Conservation (phyloP, 2,888 invertebrate species). For the Uloborus plumipes region DNA sequence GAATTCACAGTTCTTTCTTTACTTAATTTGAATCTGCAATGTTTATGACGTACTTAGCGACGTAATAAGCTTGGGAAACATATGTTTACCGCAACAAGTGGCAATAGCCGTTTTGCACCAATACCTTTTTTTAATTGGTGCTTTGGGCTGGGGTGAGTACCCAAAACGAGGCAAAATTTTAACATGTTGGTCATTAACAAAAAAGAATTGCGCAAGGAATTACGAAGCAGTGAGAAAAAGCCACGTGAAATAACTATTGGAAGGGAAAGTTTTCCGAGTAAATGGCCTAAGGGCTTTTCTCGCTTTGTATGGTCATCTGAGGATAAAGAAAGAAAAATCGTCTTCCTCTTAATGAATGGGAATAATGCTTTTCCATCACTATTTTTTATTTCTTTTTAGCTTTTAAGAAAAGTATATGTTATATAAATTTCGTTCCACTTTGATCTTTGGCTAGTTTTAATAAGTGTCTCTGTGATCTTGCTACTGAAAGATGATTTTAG, state of each 20-base stretch:
- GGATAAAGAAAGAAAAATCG: not conserved
- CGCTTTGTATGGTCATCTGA: conserved; percentile 5
- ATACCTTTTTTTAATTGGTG: no score
- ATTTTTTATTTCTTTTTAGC: conserved; percentile 30
- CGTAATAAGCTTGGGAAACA: no score
- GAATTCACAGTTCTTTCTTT: no score
- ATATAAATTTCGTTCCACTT: no score
- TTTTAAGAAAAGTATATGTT: no score
- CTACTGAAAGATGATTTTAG: not conserved
- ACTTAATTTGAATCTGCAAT: no score
- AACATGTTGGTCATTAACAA: conserved; percentile 13
- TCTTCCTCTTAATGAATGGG: not conserved
- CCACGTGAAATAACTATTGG: conserved; percentile 32
- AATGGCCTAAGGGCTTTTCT: conserved; percentile 42
- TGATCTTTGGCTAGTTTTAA: conserved; percentile 26
- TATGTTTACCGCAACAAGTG: not conserved
- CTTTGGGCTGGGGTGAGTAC: no score
- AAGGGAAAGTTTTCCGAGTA: conserved; percentile 26
- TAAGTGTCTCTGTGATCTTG: conserved; percentile 27
- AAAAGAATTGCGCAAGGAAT: conserved; percentile 20
- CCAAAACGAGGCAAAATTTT: not conserved
- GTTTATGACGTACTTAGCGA: no score
- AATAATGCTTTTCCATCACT: not conserved
- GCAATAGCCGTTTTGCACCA: not conserved
- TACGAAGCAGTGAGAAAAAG: conserved; percentile 4